These are phyloP conservation scores for Acronicta leporina DNA, from an alignment of 2,888 invertebrate species.

Conservation along the genomic window DNA sequence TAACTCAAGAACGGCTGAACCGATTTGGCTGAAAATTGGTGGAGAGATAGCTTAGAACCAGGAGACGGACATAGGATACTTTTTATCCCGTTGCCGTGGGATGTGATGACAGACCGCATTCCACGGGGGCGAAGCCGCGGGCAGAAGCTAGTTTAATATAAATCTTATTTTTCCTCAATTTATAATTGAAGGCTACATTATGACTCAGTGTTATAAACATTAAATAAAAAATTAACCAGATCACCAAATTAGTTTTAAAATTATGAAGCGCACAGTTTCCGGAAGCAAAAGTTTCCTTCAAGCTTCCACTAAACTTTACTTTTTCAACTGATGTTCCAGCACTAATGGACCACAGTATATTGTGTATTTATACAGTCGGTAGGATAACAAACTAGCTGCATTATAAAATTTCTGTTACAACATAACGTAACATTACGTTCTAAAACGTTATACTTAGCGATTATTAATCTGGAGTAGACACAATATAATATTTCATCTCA, in stretches of 20 bases:
- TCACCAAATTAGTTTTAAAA: not conserved
- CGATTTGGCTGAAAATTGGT: too few species aligned
- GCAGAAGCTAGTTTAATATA: too few species aligned
- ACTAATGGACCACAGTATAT: conserved; percentile 14
- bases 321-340: conserved; percentile 27
- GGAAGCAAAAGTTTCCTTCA: conserved; percentile 6
- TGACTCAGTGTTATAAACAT: too few species aligned
- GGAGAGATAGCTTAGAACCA: too few species aligned
- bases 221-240: not conserved
- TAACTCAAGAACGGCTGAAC: too few species aligned
- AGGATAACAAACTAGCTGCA: conserved; percentile 13
- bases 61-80: too few species aligned
- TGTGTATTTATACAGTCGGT: not conserved
- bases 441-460: too few species aligned
- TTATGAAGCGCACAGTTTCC: not conserved
- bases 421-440: not conserved
- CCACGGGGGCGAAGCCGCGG: too few species aligned
- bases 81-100: too few species aligned
- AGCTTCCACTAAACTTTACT: conserved; percentile 23
- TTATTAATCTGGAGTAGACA: too few species aligned
- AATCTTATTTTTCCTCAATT: conserved; percentile 16
- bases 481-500: too few species aligned
- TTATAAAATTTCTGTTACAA: conserved; percentile 18
- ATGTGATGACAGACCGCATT: too few species aligned
- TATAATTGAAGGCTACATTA: not conserved